Evolutionary conservation across 2,113 vertebrate species (phyloP).

Genomic region (Diphyllodes magnificus): DNA sequence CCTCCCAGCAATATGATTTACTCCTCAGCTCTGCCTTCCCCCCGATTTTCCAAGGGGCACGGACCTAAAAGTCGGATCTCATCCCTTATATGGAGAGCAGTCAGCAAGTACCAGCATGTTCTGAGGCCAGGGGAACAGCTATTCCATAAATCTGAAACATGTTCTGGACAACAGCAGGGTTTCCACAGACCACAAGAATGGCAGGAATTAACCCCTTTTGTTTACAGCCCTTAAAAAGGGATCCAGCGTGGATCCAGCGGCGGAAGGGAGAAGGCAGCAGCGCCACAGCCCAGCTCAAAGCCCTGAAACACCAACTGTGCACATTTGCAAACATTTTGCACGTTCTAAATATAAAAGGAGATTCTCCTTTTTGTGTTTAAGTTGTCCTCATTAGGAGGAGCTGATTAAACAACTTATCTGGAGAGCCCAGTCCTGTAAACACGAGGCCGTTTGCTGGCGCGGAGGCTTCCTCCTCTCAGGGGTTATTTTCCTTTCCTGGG

Average conservation of each 20-base stretch:
- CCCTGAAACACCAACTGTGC: neutral
- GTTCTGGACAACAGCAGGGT: constrained; percentile 19
- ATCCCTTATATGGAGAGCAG: constrained; percentile 28
- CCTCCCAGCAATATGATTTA: neutral
- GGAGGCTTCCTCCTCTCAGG: neutral
- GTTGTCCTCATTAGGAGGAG: constrained; percentile 16
- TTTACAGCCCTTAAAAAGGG: neutral
- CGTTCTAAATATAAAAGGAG: neutral
- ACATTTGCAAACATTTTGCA: neutral
- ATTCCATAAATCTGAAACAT: constrained; percentile 33
- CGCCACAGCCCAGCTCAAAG: neutral
- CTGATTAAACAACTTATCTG: constrained; percentile 5
- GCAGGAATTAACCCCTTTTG: constrained; percentile 35
- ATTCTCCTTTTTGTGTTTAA: neutral
- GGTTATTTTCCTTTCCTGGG: neutral
- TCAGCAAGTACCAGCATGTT: neutral
- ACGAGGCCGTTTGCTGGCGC: neutral
- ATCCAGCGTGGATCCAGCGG: neutral
- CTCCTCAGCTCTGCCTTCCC: neutral
- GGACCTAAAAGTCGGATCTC: neutral
- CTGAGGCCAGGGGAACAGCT: neutral
- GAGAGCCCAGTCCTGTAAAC: neutral
- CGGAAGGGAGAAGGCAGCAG: neutral
- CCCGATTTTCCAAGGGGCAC: neutral
- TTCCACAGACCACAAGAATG: constrained; percentile 39